Base-by-base conservation (phyloP, 2,113 vertebrate species). In the Rhadina sibilatrix region DNA sequence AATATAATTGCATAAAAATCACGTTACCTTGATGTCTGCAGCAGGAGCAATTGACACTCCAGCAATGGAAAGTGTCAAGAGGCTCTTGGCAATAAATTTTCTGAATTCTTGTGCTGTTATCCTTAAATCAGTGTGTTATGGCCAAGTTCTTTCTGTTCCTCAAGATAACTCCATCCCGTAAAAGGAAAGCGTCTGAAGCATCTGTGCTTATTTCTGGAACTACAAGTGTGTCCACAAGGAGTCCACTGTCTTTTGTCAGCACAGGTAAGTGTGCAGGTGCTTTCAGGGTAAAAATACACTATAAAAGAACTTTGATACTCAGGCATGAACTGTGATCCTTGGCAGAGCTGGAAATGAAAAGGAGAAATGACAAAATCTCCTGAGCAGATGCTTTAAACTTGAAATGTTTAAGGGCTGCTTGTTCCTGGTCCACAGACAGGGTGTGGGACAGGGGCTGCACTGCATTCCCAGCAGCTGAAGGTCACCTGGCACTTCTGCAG, bases 101-200 rank as follows among this genome's bases (percentile, higher is more conserved):
- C 21, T 78, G 27, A 60, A 60, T 76, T 83, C 40, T 69, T 87
- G 17, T 64, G 19, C 63, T 61, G 35, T 42, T 54, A 59, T 71
- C 9, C 27, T 75, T 69, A 76, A 80, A 44, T 69, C 53, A 61
- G 14, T 75, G 28, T 76, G 1, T 84, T 38, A 94, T 28, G 11
- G 12, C 63, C 25, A 42, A 16, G 15, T 87, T 69, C 94, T 57
- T 96, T 96, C 78, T 92, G 81, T 68, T 50, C 59, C 89, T 96
- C 78, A 82, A 99, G 99, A 49, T 92, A 64, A 94, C 90, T 86
- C 97, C 98, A 11, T 97, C 98, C 79, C 80, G 21, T 74, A 99
- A 91, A 96, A 98, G 80, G 84, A 99, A 98, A 97, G 95, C 99
- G 68, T 99, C 99, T 46, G 99, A 99, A 97, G 98, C 99, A 52